Evolutionary conservation across 2,113 vertebrate species (phyloP), one percentile per base, ranked within the genome.

Genomic region (Anser cygnoides): DNA sequence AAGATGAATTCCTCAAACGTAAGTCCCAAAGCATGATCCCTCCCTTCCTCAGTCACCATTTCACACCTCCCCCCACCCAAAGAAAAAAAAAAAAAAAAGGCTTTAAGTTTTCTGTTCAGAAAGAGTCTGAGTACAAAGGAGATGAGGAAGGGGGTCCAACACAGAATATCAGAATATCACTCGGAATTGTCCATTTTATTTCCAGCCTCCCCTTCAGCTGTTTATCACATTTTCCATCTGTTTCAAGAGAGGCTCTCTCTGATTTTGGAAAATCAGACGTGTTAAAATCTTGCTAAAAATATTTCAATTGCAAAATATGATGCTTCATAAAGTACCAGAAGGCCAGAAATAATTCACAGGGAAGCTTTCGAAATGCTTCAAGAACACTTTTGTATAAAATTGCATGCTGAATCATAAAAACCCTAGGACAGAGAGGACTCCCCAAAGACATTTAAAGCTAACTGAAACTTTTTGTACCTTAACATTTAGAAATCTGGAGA

Each of bases 261-360:
- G 44, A 94, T 93, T 93, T 89, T 79, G 43, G 28, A 87, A 89
- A 95, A 89, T 78, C 83, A 89, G 39, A 89, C 2, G 8, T 72
- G 29, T 68, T 66, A 93, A 93, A 89, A 91, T 95, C 58, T 84
- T 68, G 73, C 58, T 94, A 92, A 96, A 97, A 95, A 96, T 96
- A 95, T 89, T 95, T 93, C 76, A 92, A 39, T 93, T 87, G 77
- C 86, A 94, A 93, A 96, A 95, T 68, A 79, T 4, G 83, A 92
- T 91, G 68, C 80, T 92, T 84, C 77, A 84, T 85, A 94, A 87
- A 91, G 93, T 87, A 96, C 28, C 86, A 96, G 86, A 89, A 90
- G 54, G 70, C 54, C 41, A 93, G 77, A 96, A 95, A 96, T 94
- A 93, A 91, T 96, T 96, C 73, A 90, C 33, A 84, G 82, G 68